phyloP scores from a whole-genome alignment of 2,797 vertebrate genomes.

The Syngnathus acus region DNA sequence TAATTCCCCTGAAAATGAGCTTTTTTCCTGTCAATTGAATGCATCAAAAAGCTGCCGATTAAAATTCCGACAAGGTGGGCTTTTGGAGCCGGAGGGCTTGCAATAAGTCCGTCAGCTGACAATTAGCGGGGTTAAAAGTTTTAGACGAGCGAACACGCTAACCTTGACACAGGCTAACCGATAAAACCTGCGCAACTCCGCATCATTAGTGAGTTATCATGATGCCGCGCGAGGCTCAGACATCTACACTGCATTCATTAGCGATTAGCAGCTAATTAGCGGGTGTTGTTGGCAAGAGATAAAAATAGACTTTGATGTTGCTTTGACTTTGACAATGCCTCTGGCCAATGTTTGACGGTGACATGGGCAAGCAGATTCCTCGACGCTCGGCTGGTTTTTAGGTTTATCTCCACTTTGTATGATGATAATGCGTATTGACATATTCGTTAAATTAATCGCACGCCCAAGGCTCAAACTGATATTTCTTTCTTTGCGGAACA shows the following conservation, averaged over 20 bases:
- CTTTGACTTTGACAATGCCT: background rate
- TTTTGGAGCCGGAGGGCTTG: no score
- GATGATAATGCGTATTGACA: background rate
- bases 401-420: background rate
- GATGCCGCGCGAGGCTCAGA: constrained; percentile 18
- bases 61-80: background rate
- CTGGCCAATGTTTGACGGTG: background rate
- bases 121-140: constrained; percentile 2
- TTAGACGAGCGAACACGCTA: background rate
- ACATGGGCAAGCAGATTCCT: background rate
- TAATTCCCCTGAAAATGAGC: background rate
- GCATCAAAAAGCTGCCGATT: background rate
- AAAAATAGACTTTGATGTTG: constrained; percentile 37
- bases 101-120: background rate
- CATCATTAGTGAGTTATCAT: constrained; percentile 24
- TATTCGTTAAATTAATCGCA: background rate
- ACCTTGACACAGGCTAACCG: background rate
- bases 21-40: background rate
- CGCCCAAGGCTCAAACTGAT: no score
- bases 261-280: constrained; percentile 43
- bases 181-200: background rate
- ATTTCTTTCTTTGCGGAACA: no score
- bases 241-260: constrained; percentile 40
- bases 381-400: background rate
- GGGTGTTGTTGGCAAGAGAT: constrained; percentile 21